Percentiles rank a stretch among this genome's conserved stretches.
Evolutionary conservation across 2,797 vertebrate species (phyloP).

Genomic region (Enteromius paludinosus): DNA sequence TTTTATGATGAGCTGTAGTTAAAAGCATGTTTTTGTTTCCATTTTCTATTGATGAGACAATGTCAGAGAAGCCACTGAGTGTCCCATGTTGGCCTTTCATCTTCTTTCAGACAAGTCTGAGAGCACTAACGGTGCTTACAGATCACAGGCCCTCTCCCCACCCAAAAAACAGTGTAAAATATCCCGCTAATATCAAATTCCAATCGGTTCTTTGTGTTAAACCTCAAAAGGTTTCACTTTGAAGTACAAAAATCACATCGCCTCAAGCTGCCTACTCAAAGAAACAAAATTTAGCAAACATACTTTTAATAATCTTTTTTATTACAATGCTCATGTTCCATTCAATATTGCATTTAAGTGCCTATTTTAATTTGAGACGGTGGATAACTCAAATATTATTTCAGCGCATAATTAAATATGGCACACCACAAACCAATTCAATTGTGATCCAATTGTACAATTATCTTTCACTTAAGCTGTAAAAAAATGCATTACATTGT

Average conservation of each 20-base stretch:
- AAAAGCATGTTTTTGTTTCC: slow-evolving; percentile 30
- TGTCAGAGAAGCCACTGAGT: slow-evolving; percentile 15
- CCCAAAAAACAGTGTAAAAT: background rate
- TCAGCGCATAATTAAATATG: slow-evolving; percentile 44
- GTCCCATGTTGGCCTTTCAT: slow-evolving; percentile 33
- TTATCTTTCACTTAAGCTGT: slow-evolving; percentile 26
- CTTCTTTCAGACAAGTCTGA: slow-evolving; percentile 39
- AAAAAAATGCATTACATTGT: slow-evolving; percentile 47
- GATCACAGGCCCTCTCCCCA: slow-evolving; percentile 19
- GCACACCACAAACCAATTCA: slow-evolving; percentile 42
- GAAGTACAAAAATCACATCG: background rate
- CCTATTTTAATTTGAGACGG: slow-evolving; percentile 40
- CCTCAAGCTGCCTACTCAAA: background rate
- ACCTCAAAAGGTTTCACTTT: slow-evolving; percentile 13
- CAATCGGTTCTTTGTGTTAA: slow-evolving; percentile 1
- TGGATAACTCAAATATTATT: slow-evolving; percentile 32
- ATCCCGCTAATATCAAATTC: slow-evolving; percentile 14
- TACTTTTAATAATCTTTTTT: slow-evolving; percentile 20
- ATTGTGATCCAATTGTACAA: slow-evolving; percentile 51
- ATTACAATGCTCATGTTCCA: slow-evolving; percentile 21
- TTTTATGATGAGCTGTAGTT: background rate
- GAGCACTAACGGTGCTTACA: slow-evolving; percentile 25
- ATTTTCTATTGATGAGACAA: slow-evolving; percentile 35
- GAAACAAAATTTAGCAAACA: slow-evolving; percentile 8
- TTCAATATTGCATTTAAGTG: slow-evolving; percentile 5